Conservation (phyloP, 2,888 invertebrate species). For the Drosophila acutilabella region DNA sequence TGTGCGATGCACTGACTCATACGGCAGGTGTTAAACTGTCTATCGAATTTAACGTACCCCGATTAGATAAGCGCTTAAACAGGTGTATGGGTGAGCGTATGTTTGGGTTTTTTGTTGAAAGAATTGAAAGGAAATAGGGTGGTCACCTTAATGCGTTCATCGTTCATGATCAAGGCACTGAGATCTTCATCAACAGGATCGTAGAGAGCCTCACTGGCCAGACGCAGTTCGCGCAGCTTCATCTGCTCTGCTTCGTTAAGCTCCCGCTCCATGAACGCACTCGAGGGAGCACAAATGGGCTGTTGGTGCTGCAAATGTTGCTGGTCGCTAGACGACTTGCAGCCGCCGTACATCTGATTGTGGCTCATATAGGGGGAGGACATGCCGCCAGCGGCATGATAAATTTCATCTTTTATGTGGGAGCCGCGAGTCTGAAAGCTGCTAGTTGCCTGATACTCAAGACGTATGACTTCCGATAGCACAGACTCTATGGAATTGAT, state of each 20-base stretch:
- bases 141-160: slow-evolving; percentile 87
- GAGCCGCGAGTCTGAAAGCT: slow-evolving; percentile 65
- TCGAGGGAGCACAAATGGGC: slow-evolving; percentile 73
- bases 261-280: slow-evolving; percentile 84
- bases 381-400: slow-evolving; percentile 56
- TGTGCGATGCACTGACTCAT: slow-evolving; percentile 58
- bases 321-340: slow-evolving; percentile 46
- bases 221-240: slow-evolving; percentile 93
- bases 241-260: slow-evolving; percentile 92
- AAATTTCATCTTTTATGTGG: slow-evolving; percentile 76
- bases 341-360: slow-evolving; percentile 42
- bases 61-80: slow-evolving; percentile 68
- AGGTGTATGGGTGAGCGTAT: slow-evolving; percentile 43
- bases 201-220: slow-evolving; percentile 93
- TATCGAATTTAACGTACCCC: slow-evolving; percentile 49
- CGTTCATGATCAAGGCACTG: slow-evolving; percentile 88
- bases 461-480: slow-evolving; percentile 93
- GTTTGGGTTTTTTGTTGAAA: slow-evolving; percentile 22
- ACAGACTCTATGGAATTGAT: slow-evolving; percentile 91
- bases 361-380: slow-evolving; percentile 23
- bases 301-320: slow-evolving; percentile 63
- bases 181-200: slow-evolving; percentile 94
- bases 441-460: slow-evolving; percentile 90
- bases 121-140: slow-evolving; percentile 6
- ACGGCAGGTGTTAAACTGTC: slow-evolving; percentile 69